phyloP scores from a whole-genome alignment of 92 coral and sea anemone genomes.

The Epizoanthus stellaris region DNA sequence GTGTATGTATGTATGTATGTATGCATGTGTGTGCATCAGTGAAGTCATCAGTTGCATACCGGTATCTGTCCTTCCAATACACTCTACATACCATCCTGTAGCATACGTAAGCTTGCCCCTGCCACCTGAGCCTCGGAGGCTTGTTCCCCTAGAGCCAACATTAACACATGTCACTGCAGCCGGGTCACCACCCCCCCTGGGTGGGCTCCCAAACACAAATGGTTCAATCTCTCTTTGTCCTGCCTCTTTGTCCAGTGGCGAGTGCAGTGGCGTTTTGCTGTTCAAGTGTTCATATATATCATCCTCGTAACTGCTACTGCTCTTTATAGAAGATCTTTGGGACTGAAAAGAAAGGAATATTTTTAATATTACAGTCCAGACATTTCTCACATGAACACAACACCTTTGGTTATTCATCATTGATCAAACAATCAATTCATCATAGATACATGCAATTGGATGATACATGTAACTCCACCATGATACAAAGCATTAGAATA shows the following conservation, averaged over 20 bases:
- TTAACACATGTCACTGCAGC: slow-evolving; percentile 15
- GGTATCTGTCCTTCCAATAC: neutral
- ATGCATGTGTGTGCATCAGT: neutral
- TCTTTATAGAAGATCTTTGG: slow-evolving; percentile 67
- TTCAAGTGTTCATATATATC: slow-evolving; percentile 81
- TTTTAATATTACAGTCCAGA: too few species aligned
- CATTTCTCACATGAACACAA: too few species aligned
- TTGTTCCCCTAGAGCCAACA: slow-evolving; percentile 65
- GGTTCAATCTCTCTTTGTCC: slow-evolving; percentile 44
- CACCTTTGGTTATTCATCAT: too few species aligned
- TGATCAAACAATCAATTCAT: too few species aligned
- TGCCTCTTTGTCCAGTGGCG: slow-evolving; percentile 43
- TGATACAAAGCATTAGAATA: too few species aligned
- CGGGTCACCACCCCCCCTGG: slow-evolving; percentile 53
- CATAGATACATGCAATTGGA: too few species aligned
- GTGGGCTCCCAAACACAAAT: slow-evolving; percentile 58
- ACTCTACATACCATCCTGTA: slow-evolving; percentile 71
- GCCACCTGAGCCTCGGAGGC: slow-evolving; percentile 75
- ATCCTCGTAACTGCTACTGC: slow-evolving; percentile 78
- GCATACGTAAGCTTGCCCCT: slow-evolving; percentile 72
- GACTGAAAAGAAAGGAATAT: neutral
- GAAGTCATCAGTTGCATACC: neutral
- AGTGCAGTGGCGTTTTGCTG: slow-evolving; percentile 27
- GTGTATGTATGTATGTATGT: neutral
- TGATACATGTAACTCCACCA: too few species aligned